phyloP scores from a whole-genome alignment of 2,113 vertebrate species.

The Cottus gobio region DNA sequence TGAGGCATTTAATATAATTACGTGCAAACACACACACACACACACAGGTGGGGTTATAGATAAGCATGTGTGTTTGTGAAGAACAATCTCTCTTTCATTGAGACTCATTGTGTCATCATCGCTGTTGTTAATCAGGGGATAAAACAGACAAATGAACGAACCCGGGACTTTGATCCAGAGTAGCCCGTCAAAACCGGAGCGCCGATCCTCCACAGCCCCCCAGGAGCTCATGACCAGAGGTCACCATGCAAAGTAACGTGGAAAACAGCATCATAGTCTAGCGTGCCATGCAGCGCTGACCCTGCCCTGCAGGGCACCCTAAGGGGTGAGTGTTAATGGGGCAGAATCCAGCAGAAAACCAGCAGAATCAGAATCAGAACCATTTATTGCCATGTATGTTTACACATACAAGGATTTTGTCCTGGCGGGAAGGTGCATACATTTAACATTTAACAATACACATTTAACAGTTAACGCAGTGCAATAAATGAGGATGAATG shows the following conservation, averaged over 20 bases:
- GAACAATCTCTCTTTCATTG: not conserved
- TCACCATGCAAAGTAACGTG: conserved; percentile 20
- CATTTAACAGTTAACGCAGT: too few species aligned
- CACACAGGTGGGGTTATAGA: conserved; percentile 25
- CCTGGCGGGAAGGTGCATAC: too few species aligned
- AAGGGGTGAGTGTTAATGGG: conserved; percentile 31
- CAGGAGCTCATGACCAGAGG: not conserved
- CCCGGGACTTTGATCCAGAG: conserved; percentile 2
- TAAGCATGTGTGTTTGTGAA: conserved; percentile 30
- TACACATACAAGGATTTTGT: too few species aligned
- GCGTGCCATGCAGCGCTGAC: not conserved
- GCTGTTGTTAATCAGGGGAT: not conserved
- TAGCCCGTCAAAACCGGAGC: not conserved
- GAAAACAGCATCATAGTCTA: conserved; percentile 35
- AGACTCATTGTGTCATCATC: not conserved
- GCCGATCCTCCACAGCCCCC: not conserved
- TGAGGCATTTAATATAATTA: conserved; percentile 61
- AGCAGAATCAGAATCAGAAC: too few species aligned
- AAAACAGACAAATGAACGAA: not conserved
- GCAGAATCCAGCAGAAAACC: too few species aligned
- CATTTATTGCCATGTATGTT: too few species aligned
- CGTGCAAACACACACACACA: conserved; percentile 23
- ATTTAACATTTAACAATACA: too few species aligned
- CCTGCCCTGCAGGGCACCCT: conserved; percentile 31
- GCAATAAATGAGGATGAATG: too few species aligned